Evolutionary conservation across 1,140 invertebrate genomes (phyloP).

Genomic region (Melitaea cinxia): DNA sequence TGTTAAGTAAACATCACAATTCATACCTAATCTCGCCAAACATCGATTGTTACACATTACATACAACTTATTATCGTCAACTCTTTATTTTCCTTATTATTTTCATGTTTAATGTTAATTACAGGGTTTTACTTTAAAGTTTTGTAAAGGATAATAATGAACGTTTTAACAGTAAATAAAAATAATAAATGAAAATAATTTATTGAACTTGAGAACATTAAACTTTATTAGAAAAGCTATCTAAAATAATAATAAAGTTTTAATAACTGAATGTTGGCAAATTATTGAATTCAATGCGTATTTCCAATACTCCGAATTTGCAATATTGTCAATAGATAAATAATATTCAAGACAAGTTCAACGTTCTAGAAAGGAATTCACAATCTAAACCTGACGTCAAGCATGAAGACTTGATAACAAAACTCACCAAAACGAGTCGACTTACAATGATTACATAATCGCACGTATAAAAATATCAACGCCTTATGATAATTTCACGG

Average conservation of each 20-base stretch:
- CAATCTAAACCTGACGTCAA: neutral
- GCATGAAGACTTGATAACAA: neutral
- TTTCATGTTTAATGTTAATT: neutral
- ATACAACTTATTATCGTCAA: neutral
- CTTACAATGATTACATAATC: neutral
- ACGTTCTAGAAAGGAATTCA: neutral
- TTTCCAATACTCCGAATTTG: neutral
- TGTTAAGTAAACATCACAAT: constrained; percentile 19
- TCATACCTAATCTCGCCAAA: constrained; percentile 14
- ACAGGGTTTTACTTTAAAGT: neutral
- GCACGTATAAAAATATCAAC: neutral
- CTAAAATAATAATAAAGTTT: no score
- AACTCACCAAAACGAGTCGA: neutral
- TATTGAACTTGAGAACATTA: no score
- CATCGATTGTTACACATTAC: constrained; percentile 2
- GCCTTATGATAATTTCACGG: constrained; percentile 13
- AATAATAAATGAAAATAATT: no score
- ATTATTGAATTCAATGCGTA: no score
- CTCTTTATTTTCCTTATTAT: neutral
- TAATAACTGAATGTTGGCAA: no score
- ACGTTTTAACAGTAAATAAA: no score
- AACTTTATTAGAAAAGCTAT: no score
- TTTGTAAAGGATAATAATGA: no score
- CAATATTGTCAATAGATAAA: neutral
- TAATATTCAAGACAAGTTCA: neutral